Conservation (phyloP, 2,888 invertebrate genomes). For the Norana najaformis region DNA sequence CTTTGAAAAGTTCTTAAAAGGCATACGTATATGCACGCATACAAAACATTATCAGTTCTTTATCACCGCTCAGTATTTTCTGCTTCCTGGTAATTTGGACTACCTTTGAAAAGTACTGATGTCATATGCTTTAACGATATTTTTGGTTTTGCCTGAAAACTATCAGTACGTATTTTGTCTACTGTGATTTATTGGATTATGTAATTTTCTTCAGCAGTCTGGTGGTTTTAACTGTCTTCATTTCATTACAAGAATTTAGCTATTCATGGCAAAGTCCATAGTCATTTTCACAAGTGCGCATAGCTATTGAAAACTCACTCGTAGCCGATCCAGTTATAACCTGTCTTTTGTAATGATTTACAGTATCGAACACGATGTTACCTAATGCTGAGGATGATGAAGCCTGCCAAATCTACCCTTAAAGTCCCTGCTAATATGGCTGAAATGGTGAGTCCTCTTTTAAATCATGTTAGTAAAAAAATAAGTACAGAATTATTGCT, state of each 20-base stretch:
- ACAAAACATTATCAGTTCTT: neutral
- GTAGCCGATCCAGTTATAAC: neutral
- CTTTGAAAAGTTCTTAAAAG: too few relatives aligned
- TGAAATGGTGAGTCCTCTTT: constrained; percentile 49
- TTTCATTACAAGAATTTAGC: neutral
- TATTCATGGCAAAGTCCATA: neutral
- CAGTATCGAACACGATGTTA: constrained; percentile 70
- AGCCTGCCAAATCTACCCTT: constrained; percentile 62
- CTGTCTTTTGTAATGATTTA: constrained; percentile 29
- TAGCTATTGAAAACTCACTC: neutral
- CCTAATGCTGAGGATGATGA: constrained; percentile 67
- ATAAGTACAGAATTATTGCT: neutral
- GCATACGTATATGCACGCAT: neutral
- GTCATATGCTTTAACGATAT: neutral
- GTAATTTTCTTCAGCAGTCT: neutral
- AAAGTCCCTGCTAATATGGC: constrained; percentile 57
- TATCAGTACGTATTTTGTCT: neutral
- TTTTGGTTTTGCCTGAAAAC: neutral
- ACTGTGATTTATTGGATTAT: neutral
- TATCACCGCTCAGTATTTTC: neutral
- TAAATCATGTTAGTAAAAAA: neutral
- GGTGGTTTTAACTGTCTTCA: neutral
- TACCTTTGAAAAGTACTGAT: neutral
- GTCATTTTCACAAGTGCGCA: neutral
- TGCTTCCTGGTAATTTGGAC: neutral